Conservation (phyloP, 2,888 invertebrate genomes). For the Embidobia sp. region DNA sequence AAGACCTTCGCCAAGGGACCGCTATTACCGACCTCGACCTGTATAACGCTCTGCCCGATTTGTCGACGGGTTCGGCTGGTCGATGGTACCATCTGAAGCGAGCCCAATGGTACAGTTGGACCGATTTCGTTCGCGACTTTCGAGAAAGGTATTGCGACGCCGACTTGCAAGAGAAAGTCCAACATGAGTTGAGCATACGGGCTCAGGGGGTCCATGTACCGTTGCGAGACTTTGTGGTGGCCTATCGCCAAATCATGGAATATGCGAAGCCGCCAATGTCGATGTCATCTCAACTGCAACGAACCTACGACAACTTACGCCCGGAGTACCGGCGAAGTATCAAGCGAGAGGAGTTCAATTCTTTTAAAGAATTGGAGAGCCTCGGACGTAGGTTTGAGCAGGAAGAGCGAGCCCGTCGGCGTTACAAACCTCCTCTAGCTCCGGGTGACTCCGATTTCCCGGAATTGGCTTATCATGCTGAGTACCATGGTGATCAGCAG, state of each 20-base stretch:
- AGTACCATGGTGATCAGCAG: no score
- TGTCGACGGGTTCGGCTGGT: neutral
- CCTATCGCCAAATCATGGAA: neutral
- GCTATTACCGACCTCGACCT: no score
- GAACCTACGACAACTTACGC: neutral
- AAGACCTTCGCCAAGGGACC: no score
- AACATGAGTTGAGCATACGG: neutral
- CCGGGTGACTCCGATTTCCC: neutral
- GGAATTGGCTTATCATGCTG: neutral
- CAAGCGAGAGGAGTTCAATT: neutral
- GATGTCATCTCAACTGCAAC: neutral
- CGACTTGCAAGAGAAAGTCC: neutral
- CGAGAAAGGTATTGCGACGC: neutral
- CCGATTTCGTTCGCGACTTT: neutral
- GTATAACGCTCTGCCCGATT: conserved; percentile 9
- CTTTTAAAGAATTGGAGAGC: neutral
- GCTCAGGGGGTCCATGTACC: neutral
- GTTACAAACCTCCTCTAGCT: neutral
- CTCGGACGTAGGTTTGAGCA: neutral
- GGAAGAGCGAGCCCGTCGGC: neutral
- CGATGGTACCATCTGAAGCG: conserved; percentile 7
- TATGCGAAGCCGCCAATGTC: neutral
- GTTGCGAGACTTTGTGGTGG: neutral
- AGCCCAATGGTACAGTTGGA: neutral
- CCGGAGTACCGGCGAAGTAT: neutral